Percentiles rank a stretch among this genome's conserved stretches.
These are phyloP conservation scores for Saccostrea echinata DNA, from an alignment of 1,140 invertebrate genomes.

Conservation along the genomic window DNA sequence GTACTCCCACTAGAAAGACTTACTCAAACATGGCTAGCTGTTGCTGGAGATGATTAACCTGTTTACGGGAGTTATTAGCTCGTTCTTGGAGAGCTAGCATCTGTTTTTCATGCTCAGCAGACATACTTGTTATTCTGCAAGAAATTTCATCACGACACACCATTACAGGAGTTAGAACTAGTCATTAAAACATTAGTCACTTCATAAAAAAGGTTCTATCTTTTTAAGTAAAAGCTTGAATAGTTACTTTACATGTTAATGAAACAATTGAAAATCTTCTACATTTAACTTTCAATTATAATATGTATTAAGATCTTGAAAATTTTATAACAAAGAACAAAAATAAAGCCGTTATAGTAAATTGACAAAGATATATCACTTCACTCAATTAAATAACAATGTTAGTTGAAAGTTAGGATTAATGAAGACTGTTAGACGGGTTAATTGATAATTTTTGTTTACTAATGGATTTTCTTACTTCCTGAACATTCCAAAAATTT, in stretches of 20 bases:
- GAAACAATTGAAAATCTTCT: not conserved
- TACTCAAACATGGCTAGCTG: constrained; percentile 73
- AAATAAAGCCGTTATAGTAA: not conserved
- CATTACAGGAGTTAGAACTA: not conserved
- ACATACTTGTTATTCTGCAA: constrained; percentile 68
- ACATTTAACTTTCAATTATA: not conserved
- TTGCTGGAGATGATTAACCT: constrained; percentile 66
- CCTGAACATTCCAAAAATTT: constrained; percentile 30
- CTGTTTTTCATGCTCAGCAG: constrained; percentile 70
- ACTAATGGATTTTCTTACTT: constrained; percentile 25
- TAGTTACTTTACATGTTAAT: not conserved
- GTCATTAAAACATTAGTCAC: not conserved
- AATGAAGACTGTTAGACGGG: not conserved
- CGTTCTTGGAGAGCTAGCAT: constrained; percentile 66
- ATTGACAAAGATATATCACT: not conserved
- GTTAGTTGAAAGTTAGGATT: not conserved
- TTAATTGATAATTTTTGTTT: not conserved
- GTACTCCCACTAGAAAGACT: constrained; percentile 48
- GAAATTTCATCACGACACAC: constrained; percentile 37
- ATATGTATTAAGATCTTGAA: not conserved
- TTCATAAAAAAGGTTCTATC: not conserved
- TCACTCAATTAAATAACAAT: not conserved
- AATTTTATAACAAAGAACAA: not conserved
- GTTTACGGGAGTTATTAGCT: constrained; percentile 70
- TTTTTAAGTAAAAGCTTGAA: not conserved